phyloP scores from a whole-genome alignment of 1,140 invertebrate genomes.

The Drosophila takahashii region DNA sequence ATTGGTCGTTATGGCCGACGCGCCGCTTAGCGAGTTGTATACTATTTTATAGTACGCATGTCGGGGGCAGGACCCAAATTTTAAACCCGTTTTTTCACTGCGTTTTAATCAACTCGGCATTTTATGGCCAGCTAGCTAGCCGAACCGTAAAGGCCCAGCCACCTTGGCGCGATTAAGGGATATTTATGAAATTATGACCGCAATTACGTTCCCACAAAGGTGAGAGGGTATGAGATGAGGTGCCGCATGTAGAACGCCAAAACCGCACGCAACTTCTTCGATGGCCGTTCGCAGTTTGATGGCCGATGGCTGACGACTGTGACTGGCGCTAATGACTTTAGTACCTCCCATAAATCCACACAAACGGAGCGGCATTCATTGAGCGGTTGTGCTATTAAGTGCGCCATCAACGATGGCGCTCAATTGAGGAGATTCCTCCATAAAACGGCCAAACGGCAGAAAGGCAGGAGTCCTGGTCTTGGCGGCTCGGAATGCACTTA shows the following conservation, averaged over 20 bases:
- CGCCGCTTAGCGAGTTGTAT: constrained; percentile 26
- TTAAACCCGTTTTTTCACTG: constrained; percentile 54
- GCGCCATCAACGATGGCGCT: constrained; percentile 71
- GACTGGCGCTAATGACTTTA: constrained; percentile 79
- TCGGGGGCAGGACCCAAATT: constrained; percentile 42
- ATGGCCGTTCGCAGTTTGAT: constrained; percentile 29
- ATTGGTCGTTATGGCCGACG: constrained; percentile 56
- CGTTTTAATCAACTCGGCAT: constrained; percentile 64
- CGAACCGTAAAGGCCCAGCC: constrained; percentile 45
- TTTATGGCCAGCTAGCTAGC: constrained; percentile 34
- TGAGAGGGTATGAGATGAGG: constrained; percentile 16
- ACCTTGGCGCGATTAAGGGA: constrained; percentile 58
- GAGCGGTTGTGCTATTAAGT: constrained; percentile 70
- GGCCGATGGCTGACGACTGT: constrained; percentile 47
- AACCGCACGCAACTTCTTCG: constrained; percentile 57
- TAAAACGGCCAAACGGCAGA: constrained; percentile 51
- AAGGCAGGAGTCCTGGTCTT: constrained; percentile 48
- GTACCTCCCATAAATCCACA: constrained; percentile 76
- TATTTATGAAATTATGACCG: constrained; percentile 78
- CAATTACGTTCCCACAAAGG: constrained; percentile 53
- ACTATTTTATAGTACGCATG: constrained; percentile 67
- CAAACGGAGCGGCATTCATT: constrained; percentile 65
- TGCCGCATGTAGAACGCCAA: constrained; percentile 18
- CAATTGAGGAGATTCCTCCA: constrained; percentile 72
- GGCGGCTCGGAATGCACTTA: constrained; percentile 58